Conservation (phyloP, 2,888 invertebrate species). For the Microctonus brassicae region DNA sequence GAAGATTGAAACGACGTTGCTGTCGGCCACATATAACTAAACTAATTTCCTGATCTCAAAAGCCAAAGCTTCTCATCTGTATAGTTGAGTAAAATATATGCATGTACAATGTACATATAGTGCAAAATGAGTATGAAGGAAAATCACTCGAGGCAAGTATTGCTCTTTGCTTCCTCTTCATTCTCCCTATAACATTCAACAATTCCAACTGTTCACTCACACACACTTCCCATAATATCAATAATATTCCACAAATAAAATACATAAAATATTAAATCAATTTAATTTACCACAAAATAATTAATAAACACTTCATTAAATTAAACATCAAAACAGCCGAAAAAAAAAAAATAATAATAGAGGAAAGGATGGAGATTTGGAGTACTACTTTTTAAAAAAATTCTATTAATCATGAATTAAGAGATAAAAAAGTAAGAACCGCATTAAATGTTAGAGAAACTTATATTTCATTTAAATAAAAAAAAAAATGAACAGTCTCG, state of each 20-base stretch:
- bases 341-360: too few relatives aligned
- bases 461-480: too few relatives aligned
- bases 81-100: conserved; percentile 27
- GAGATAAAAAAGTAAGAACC: too few relatives aligned
- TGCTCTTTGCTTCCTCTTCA: conserved; percentile 51
- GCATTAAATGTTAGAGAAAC: too few relatives aligned
- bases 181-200: background rate
- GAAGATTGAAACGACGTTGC: conserved; percentile 55
- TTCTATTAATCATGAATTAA: too few relatives aligned
- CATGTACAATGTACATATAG: background rate
- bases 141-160: conserved; percentile 52
- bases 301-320: too few relatives aligned
- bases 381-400: too few relatives aligned
- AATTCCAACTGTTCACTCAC: conserved; percentile 3
- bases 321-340: too few relatives aligned
- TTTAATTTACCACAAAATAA: background rate
- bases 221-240: conserved; percentile 2
- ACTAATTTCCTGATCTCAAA: conserved; percentile 61
- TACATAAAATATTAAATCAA: background rate
- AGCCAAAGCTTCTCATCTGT: conserved; percentile 56
- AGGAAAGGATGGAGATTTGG: too few relatives aligned
- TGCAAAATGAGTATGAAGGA: too few relatives aligned
- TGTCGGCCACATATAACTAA: conserved; percentile 65
- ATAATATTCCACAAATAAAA: background rate
- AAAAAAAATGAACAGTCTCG: too few relatives aligned